These are phyloP conservation scores for Hirtodrosophila duncani DNA, from an alignment of 2,888 invertebrate species.

Conservation along the genomic window DNA sequence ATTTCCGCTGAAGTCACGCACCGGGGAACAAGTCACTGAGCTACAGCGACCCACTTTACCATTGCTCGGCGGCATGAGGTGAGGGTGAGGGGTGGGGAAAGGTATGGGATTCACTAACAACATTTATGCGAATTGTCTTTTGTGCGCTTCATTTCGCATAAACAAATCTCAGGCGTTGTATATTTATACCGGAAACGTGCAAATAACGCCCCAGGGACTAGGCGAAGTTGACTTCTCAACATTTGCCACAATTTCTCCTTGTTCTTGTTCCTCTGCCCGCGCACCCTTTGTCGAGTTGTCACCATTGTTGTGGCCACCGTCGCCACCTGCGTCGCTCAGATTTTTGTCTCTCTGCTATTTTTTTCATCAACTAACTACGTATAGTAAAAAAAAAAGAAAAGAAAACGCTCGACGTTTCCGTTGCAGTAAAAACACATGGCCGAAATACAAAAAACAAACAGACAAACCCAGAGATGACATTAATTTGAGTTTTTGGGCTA, in stretches of 20 bases:
- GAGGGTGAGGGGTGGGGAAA: not conserved
- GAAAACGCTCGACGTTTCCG: constrained; percentile 67
- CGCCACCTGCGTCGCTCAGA: constrained; percentile 55
- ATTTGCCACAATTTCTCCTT: constrained; percentile 18
- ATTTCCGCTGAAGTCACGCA: constrained; percentile 67
- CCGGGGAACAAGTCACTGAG: constrained; percentile 60
- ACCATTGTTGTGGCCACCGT: constrained; percentile 56
- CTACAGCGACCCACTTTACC: constrained; percentile 55
- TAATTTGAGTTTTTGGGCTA: not conserved
- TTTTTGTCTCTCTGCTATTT: constrained; percentile 31
- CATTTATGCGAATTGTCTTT: constrained; percentile 73
- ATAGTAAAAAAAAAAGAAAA: constrained; percentile 56
- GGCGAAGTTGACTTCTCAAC: constrained; percentile 57
- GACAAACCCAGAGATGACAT: constrained; percentile 10
- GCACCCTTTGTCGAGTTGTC: constrained; percentile 51
- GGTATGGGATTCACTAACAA: constrained; percentile 17
- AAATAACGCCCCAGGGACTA: constrained; percentile 72
- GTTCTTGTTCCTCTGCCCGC: constrained; percentile 7
- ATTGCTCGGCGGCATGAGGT: constrained; percentile 6
- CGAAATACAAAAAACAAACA: constrained; percentile 51
- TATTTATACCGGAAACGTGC: constrained; percentile 73
- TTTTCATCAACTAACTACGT: constrained; percentile 66
- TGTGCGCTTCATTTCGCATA: constrained; percentile 73
- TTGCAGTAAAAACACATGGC: constrained; percentile 70
- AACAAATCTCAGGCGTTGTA: constrained; percentile 70